These are phyloP conservation scores for Hypercompe scribonia DNA, from an alignment of 2,888 invertebrate genomes.

Conservation along the genomic window DNA sequence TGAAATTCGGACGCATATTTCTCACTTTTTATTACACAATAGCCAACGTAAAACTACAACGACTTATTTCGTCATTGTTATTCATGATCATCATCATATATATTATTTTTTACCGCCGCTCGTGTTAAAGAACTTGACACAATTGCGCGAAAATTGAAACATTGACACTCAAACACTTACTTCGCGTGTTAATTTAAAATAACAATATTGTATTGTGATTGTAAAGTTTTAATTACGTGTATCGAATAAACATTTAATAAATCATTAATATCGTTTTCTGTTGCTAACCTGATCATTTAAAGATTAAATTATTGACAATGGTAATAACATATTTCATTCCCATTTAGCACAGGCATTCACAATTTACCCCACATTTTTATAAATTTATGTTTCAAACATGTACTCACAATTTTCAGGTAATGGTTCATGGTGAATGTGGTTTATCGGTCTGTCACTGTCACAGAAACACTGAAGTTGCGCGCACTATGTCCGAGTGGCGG, in stretches of 20 bases:
- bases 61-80: slow-evolving; percentile 42
- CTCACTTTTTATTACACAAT: slow-evolving; percentile 28
- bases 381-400: slow-evolving; percentile 22
- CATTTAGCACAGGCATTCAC: background rate
- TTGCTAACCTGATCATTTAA: background rate
- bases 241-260: slow-evolving; percentile 27
- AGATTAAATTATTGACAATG: slow-evolving; percentile 8
- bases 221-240: slow-evolving; percentile 18
- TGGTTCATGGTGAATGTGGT: slow-evolving; percentile 70
- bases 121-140: slow-evolving; percentile 57
- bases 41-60: slow-evolving; percentile 25
- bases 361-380: slow-evolving; percentile 5
- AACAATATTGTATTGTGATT: slow-evolving; percentile 24
- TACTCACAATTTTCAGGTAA: slow-evolving; percentile 80
- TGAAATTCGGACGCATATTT: slow-evolving; percentile 25
- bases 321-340: slow-evolving; percentile 9
- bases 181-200: slow-evolving; percentile 22
- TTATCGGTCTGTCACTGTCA: slow-evolving; percentile 69
- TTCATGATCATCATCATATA: slow-evolving; percentile 42
- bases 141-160: slow-evolving; percentile 45
- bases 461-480: slow-evolving; percentile 72
- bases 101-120: slow-evolving; percentile 32
- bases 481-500: slow-evolving; percentile 64
- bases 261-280: slow-evolving; percentile 2
- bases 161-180: slow-evolving; percentile 41